Evolutionary conservation across 2,888 invertebrate genomes (phyloP).

Genomic region (Acanthoscelides obtectus): DNA sequence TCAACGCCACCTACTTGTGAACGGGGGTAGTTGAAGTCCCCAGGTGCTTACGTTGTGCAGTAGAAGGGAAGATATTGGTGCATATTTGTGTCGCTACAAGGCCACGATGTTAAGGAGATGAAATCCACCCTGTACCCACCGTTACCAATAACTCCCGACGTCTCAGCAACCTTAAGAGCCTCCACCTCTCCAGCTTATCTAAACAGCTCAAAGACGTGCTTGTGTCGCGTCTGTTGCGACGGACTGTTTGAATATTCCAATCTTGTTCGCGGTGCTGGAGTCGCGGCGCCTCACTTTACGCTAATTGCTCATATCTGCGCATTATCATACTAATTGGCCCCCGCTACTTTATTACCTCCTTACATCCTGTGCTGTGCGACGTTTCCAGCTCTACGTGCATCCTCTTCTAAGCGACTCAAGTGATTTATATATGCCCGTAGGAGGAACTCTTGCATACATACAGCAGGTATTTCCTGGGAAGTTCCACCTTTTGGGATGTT

Average conservation of each 20-base stretch:
- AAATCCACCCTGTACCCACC: background rate
- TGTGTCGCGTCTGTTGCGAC: slow-evolving; percentile 44
- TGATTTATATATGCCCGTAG: background rate
- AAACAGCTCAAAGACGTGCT: slow-evolving; percentile 45
- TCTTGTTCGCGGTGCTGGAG: slow-evolving; percentile 44
- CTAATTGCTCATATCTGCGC: slow-evolving; percentile 48
- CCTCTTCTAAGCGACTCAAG: background rate
- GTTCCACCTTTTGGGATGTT: background rate
- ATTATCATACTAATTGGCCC: slow-evolving; percentile 47
- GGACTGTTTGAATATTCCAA: slow-evolving; percentile 49
- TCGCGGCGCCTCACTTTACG: slow-evolving; percentile 41
- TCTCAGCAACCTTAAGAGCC: background rate
- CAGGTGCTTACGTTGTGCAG: too few species aligned
- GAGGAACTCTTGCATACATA: background rate
- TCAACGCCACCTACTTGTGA: too few species aligned
- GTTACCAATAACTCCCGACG: background rate
- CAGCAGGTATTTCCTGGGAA: background rate
- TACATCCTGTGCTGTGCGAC: slow-evolving; percentile 2
- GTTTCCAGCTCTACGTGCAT: slow-evolving; percentile 1
- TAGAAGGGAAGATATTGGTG: too few species aligned
- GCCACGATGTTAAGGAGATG: too few species aligned
- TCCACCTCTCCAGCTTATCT: slow-evolving; percentile 32
- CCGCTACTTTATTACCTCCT: slow-evolving; percentile 40
- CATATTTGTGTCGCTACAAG: too few species aligned
- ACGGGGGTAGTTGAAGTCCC: too few species aligned